phyloP scores from a whole-genome alignment of 2,888 invertebrate genomes.

The Thalpophila matura region DNA sequence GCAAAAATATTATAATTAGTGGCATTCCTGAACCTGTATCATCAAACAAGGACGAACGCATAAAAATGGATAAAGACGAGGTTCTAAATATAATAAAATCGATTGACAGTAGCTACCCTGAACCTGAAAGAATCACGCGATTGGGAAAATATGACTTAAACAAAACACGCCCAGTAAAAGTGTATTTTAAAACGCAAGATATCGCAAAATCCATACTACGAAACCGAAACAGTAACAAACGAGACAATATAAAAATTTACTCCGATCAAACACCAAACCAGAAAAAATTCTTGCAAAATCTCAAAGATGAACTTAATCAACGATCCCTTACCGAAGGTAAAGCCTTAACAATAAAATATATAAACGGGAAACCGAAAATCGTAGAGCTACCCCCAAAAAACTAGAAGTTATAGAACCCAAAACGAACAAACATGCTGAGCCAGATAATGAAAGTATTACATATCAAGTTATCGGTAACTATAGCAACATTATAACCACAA shows the following conservation, averaged over 20 bases:
- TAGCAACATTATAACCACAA: neutral
- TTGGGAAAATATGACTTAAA: neutral
- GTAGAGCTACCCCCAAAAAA: neutral
- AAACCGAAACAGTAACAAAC: neutral
- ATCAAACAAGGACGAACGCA: neutral
- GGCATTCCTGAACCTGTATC: neutral
- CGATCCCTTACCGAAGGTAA: neutral
- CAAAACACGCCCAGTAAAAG: neutral
- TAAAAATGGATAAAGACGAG: neutral
- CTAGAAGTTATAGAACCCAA: neutral
- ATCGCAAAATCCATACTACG: neutral
- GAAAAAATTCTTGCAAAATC: neutral
- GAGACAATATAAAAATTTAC: neutral
- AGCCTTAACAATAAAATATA: neutral
- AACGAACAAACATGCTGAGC: neutral
- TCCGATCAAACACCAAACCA: conserved; percentile 3
- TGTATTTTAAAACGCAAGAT: neutral
- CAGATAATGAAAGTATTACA: neutral
- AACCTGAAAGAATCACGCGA: neutral
- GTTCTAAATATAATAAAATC: neutral
- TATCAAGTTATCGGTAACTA: conserved; percentile 1
- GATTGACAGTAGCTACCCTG: neutral
- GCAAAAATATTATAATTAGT: neutral
- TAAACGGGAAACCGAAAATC: conserved; percentile 10
- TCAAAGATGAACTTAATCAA: conserved; percentile 3